Base-by-base conservation (phyloP, 2,113 vertebrate genomes). In the Crotalus horridus region DNA sequence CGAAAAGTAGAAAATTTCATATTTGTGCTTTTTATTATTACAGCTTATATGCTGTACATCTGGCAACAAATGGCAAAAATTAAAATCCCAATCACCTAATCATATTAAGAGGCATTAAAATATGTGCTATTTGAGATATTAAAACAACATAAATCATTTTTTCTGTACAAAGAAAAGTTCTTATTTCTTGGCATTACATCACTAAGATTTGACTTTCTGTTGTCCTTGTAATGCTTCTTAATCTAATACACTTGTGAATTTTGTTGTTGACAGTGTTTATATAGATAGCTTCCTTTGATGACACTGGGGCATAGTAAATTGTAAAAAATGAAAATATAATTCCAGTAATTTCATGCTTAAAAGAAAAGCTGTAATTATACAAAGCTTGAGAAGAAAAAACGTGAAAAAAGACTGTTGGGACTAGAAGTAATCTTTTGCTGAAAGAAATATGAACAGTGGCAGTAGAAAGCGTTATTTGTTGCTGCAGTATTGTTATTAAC, bases 311-410 rank as follows among this genome's bases (percentile, higher is more conserved):
- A 91, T 6, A 46, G 81, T 0, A 86, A 56, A 54, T 94, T 94
- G 93, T 43, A 81, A 17, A 29, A n/a, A 58, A 91, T 59, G 24
- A 55, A 89, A 55, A 87, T 94, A 95, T 91, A 0, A 92, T 88
- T 90, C 93, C 89, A 87, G 17, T 95, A 91, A 96, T 97, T 96
- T 97, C 92, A 95, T 94, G 90, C 94, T 93, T 91, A 87, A 90
- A 96, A 96, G 93, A 95, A 92, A 95, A 97, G 61, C 94, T 96
- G 54, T 95, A 87, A 96, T 95, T 96, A 95, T 86, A 95, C 89
- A 93, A 95, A 96, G 95, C 96, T 85, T 85, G 93, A 95, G 21
- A 91, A 95, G 46, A 89, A n/a, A 74, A 74, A 85, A 85, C 43
- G 33, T 26, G 17, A 92, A 92, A 95, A 94, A 94, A 88, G 24